phyloP scores from a whole-genome alignment of 2,888 invertebrate species.

The Macaria liturata region DNA sequence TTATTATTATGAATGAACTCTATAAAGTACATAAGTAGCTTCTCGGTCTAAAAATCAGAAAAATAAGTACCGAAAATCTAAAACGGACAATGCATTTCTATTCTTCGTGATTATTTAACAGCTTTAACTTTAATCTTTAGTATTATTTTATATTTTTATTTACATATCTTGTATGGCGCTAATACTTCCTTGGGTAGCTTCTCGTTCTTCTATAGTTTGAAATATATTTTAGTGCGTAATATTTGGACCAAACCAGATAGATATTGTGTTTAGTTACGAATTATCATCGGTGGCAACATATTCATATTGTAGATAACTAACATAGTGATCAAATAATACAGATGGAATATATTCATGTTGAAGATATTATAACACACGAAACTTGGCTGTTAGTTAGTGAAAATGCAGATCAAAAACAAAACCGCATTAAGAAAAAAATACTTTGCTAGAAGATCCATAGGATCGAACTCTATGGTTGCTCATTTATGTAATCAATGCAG shows the following conservation, averaged over 20 bases:
- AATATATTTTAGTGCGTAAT: constrained; percentile 24
- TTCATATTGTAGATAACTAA: constrained; percentile 9
- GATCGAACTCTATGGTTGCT: too few relatives aligned
- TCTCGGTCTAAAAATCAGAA: constrained; percentile 8
- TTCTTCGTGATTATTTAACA: constrained; percentile 23
- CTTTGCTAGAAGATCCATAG: too few relatives aligned
- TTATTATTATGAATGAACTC: background rate
- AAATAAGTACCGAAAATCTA: too few relatives aligned
- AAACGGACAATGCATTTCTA: background rate
- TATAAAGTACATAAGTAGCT: background rate
- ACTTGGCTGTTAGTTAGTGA: too few relatives aligned
- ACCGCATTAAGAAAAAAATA: too few relatives aligned
- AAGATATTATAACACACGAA: too few relatives aligned
- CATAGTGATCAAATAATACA: constrained; percentile 29
- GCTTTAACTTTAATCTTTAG: constrained; percentile 37
- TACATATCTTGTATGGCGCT: background rate
- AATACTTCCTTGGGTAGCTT: background rate
- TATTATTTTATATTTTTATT: constrained; percentile 32
- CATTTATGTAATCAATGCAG: too few relatives aligned
- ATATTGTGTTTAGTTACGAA: constrained; percentile 16
- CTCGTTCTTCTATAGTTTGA: constrained; percentile 5
- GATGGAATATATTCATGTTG: constrained; percentile 6
- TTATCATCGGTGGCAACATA: constrained; percentile 21
- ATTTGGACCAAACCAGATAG: constrained; percentile 38
- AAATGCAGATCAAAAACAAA: too few relatives aligned